A percentile compares a stretch with the other conserved stretches of the same genome.
Conservation (phyloP, 2,113 vertebrate species). For the Phalacrocorax brasilianus region DNA sequence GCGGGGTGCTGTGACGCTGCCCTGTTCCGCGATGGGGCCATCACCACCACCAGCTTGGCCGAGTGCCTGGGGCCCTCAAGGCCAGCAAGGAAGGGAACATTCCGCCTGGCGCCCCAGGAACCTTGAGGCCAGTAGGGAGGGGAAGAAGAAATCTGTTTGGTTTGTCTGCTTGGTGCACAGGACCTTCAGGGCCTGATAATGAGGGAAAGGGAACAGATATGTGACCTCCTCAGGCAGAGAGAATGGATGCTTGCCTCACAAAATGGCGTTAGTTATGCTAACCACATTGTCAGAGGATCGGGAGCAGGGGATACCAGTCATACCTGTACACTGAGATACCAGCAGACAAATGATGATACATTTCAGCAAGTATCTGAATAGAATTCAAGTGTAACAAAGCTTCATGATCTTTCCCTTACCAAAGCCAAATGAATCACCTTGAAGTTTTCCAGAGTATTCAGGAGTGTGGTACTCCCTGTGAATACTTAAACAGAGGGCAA, state of each 20-base stretch:
- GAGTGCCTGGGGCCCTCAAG: not conserved
- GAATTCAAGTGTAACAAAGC: not conserved
- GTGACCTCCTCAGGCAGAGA: rapidly evolving
- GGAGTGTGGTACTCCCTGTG: not conserved
- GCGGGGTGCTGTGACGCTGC: not conserved
- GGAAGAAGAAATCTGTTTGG: not conserved
- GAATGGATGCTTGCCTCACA: too few relatives aligned
- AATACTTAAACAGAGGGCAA: not conserved
- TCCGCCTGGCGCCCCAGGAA: rapidly evolving
- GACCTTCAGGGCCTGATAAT: not conserved
- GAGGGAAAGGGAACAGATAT: not conserved
- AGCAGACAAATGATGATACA: not conserved
- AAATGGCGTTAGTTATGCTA: not conserved
- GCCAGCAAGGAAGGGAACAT: not conserved
- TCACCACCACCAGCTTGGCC: rapidly evolving
- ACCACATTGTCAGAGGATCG: rapidly evolving
- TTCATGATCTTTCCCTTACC: not conserved
- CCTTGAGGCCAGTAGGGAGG: not conserved
- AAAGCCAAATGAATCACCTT: not conserved
- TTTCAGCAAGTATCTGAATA: not conserved
- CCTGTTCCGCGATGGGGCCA: not conserved
- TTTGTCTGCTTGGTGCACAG: not conserved
- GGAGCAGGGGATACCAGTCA: not conserved
- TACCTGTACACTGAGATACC: not conserved
- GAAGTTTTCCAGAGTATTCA: not conserved